Percentiles rank a stretch among this genome's conserved stretches.
Evolutionary conservation across 2,797 vertebrate species (phyloP).

Genomic region (Hoplostethus mediterraneus): DNA sequence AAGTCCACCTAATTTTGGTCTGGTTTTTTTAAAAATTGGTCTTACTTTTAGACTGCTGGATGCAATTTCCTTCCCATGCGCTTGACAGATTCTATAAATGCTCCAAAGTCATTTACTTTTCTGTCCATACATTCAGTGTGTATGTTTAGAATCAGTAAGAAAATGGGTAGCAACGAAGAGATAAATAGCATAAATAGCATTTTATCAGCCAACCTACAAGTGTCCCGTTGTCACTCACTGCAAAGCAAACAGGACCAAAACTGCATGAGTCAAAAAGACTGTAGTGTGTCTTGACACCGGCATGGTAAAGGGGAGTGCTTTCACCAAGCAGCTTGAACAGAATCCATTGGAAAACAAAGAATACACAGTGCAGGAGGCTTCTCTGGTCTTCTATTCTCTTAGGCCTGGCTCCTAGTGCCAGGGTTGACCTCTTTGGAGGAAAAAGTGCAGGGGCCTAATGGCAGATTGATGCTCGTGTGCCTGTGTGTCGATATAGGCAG

Average conservation of each 20-base stretch:
- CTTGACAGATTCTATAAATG: constrained; percentile 68
- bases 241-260: constrained; percentile 62
- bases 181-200: constrained; percentile 82
- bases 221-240: constrained; percentile 55
- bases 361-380: constrained; percentile 66
- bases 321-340: constrained; percentile 77
- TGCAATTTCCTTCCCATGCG: constrained; percentile 71
- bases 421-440: constrained; percentile 62
- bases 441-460: constrained; percentile 68
- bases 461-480: constrained; percentile 57
- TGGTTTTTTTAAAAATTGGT: constrained; percentile 41
- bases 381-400: constrained; percentile 53
- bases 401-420: constrained; percentile 51
- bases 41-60: constrained; percentile 35
- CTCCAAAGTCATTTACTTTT: constrained; percentile 59
- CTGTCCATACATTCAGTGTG: constrained; percentile 83
- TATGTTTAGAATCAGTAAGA: constrained; percentile 74
- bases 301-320: constrained; percentile 68
- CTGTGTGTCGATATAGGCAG: constrained; percentile 30
- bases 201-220: constrained; percentile 45
- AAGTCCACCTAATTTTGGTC: constrained; percentile 61
- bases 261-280: constrained; percentile 55
- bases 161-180: constrained; percentile 71
- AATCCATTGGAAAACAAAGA: constrained; percentile 53
- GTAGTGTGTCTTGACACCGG: constrained; percentile 67